Evolutionary conservation across 2,113 vertebrate genomes (phyloP).

Genomic region (Sisor rabdophorus): DNA sequence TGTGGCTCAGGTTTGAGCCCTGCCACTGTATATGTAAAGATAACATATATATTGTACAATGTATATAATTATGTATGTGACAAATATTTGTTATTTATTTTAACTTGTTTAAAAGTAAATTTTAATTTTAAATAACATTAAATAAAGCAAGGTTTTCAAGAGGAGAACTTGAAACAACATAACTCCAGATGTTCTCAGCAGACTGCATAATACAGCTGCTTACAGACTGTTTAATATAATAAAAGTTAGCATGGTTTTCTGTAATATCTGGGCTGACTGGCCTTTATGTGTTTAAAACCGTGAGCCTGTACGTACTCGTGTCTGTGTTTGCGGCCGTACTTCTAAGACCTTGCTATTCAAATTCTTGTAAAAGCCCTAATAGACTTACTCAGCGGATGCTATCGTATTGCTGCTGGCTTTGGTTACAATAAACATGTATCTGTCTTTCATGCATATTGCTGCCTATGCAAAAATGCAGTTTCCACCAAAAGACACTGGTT

Average conservation of each 20-base stretch:
- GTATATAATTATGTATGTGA: no score
- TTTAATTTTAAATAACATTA: no score
- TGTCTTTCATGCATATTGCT: conserved; percentile 20
- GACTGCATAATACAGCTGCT: no score
- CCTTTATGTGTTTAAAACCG: neutral
- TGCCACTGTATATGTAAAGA: no score
- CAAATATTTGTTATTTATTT: no score
- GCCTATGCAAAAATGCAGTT: conserved; percentile 12
- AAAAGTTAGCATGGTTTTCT: neutral
- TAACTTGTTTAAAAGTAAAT: no score
- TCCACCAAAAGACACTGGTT: neutral
- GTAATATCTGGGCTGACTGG: neutral
- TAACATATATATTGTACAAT: no score
- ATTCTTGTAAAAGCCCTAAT: conserved; percentile 20
- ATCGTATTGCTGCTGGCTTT: conserved; percentile 2
- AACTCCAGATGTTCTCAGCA: no score
- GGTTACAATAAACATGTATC: conserved; percentile 28
- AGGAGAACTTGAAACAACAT: no score
- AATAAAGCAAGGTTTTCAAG: no score
- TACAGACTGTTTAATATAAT: neutral
- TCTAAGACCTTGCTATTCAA: conserved; percentile 15
- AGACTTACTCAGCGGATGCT: conserved; percentile 32
- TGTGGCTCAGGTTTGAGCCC: no score
- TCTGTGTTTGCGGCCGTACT: neutral
- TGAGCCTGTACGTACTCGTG: neutral